Conservation (phyloP, 2,797 vertebrate species). For the Ceyx erithaca region DNA sequence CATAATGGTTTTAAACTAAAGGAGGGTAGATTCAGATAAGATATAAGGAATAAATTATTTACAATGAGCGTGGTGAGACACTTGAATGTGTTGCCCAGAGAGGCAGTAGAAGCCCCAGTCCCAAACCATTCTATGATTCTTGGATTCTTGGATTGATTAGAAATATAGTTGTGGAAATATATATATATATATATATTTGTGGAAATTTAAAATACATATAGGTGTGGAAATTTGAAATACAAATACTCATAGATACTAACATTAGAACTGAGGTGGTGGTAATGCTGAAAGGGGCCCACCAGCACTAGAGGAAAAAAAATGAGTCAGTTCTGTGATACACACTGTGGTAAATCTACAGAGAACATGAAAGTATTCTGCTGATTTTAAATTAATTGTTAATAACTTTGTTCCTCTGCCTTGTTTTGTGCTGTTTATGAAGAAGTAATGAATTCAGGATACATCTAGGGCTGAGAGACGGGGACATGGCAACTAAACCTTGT, state of each 20-base stretch:
- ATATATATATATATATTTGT: no score
- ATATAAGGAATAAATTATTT: not conserved
- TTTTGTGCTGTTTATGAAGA: not conserved
- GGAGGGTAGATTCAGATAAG: not conserved
- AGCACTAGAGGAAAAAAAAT: not conserved
- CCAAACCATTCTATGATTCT: no score
- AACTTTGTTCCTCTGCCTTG: not conserved
- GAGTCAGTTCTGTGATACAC: not conserved
- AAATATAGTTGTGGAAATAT: not conserved
- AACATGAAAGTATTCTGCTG: not conserved
- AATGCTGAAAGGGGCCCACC: not conserved
- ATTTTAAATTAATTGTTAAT: not conserved
- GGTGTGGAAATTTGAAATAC: not conserved
- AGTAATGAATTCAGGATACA: not conserved
- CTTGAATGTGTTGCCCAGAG: not conserved
- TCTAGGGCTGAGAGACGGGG: not conserved
- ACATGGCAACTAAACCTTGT: not conserved
- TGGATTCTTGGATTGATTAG: not conserved
- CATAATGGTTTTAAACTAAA: not conserved
- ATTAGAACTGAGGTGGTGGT: not conserved
- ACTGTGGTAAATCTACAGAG: not conserved
- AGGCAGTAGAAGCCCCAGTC: rapidly evolving
- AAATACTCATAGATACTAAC: not conserved
- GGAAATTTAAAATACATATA: not conserved
- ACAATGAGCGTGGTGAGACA: not conserved